Evolutionary conservation across 2,113 vertebrate genomes (phyloP).

Genomic region (Echinops telfairi): DNA sequence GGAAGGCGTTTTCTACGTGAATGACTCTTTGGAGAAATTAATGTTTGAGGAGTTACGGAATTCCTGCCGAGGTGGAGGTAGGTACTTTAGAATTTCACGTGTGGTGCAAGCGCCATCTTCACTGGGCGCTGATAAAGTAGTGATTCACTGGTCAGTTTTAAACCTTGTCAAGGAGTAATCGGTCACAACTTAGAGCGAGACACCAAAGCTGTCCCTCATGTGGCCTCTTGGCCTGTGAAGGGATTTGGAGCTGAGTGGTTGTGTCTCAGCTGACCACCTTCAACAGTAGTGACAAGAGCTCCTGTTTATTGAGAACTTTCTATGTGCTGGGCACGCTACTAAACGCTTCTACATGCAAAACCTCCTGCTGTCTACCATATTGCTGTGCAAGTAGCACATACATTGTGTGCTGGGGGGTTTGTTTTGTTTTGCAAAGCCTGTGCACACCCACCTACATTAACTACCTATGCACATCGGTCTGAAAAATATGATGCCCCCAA

Average conservation of each 20-base stretch:
- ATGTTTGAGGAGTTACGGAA: conserved; percentile 99
- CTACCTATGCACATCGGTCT: no score
- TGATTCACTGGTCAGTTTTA: background rate
- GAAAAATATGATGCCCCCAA: no score
- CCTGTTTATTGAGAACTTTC: no score
- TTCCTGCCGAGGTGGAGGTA: conserved; percentile 96
- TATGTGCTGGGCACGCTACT: no score
- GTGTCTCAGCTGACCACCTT: no score
- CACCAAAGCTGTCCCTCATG: background rate
- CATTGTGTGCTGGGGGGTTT: no score
- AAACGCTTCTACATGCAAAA: no score
- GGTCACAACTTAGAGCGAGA: background rate
- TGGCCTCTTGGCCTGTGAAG: background rate
- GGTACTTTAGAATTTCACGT: background rate
- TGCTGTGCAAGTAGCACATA: no score
- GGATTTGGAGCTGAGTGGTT: background rate
- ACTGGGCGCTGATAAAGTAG: background rate
- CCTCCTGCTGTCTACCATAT: no score
- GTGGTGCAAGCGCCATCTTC: background rate
- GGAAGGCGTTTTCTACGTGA: conserved; percentile 97
- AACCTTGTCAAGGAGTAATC: background rate
- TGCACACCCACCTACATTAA: no score
- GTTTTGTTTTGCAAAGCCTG: no score
- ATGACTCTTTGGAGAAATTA: conserved; percentile 96
- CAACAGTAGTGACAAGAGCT: no score